Conservation (phyloP, 2,888 invertebrate species). For the Machimus atricapillus region DNA sequence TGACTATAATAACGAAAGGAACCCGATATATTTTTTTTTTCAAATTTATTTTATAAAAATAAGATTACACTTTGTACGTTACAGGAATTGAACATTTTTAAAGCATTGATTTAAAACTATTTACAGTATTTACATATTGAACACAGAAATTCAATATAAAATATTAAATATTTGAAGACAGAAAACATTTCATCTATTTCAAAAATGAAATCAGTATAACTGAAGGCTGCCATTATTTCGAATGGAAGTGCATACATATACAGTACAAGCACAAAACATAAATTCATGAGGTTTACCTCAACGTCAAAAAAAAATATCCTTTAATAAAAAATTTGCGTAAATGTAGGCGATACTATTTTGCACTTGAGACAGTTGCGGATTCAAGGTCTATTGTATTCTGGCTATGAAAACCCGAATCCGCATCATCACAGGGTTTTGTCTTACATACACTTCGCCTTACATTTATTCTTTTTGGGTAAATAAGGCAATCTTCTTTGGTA, state of each 20-base stretch:
- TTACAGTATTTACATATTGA: background rate
- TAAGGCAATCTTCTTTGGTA: background rate
- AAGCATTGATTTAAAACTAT: background rate
- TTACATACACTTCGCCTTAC: background rate
- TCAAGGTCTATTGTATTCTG: slow-evolving; percentile 21
- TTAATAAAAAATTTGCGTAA: background rate
- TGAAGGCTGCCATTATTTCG: too few relatives aligned
- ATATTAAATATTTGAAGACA: background rate
- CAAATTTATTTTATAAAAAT: slow-evolving; percentile 20
- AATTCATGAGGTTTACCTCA: background rate
- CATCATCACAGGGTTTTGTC: slow-evolving; percentile 36
- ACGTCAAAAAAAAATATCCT: background rate
- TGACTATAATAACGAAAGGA: too few relatives aligned
- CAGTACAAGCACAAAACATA: background rate
- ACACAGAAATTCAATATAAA: background rate
- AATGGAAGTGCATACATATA: too few relatives aligned
- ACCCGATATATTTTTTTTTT: too few relatives aligned
- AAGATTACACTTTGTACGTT: slow-evolving; percentile 6
- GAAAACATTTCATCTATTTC: background rate
- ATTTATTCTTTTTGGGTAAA: slow-evolving; percentile 12
- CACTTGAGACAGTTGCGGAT: background rate
- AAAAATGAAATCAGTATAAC: too few relatives aligned
- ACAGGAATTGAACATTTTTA: background rate
- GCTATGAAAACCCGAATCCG: slow-evolving; percentile 44
- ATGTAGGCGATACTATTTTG: background rate